Base-by-base conservation (phyloP, 1,140 invertebrate species). In the Pseudomyrmex gracilis region DNA sequence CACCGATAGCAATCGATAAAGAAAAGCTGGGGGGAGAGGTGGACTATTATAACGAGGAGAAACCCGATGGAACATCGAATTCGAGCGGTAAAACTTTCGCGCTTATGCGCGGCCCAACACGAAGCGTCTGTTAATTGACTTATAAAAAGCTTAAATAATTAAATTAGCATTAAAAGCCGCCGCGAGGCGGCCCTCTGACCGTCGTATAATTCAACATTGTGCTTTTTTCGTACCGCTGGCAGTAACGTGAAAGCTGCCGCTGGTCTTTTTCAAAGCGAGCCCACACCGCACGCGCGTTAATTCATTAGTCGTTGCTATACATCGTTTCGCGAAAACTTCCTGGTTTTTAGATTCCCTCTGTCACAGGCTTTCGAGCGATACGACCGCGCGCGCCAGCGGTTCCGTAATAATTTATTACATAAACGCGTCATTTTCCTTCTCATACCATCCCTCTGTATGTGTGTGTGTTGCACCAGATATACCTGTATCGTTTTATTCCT, bases 131-230 rank as follows among this genome's bases (percentile, higher is more conserved):
- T 87, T 90, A 89, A 89, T 90, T 89, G 85, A 84, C 88, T 90
- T 89, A 89, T 87, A 90, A 90, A 90, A 90, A 86, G 89, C 88
- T 87, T 83, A 87, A 85, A 90, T 89, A 90, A 90, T 90, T 85
- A 87, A 89, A 90, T 89, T 89, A 87, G 88, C 89, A 90, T 90
- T 90, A 89, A 89, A 90, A 87, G 88, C 89, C 70, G 82, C 83
- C 63, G 60, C 78, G 53, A 55, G 84, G 53, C 60, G 22, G 58
- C 71, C 82, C 80, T 60, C 76, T 17, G 71, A 82, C 85, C 61
- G 67, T 89, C 88, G 87, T 86, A 86, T 89, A 89, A 89, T 89
- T 89, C 85, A 88, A 80, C 88, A 88, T 89, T 86, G 88, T 82
- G 85, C 86, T 89, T 87, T 87, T 88, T 87, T 76, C 76, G 58